Evolutionary conservation across 2,888 invertebrate species (phyloP).

Genomic region (Meloe dianella): DNA sequence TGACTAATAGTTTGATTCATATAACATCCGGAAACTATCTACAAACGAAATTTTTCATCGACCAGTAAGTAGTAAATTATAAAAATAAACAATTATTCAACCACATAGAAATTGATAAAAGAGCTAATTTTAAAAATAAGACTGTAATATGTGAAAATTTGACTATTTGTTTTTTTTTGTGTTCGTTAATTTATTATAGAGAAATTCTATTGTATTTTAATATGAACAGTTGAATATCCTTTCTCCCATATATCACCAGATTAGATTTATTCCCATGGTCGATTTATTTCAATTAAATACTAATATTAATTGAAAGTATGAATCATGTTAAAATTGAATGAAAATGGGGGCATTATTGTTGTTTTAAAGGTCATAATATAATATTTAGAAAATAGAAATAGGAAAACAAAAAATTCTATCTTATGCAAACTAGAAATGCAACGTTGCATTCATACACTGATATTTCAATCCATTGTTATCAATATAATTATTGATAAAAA

Average conservation of each 20-base stretch:
- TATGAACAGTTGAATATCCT: conserved; percentile 3
- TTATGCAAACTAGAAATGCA: neutral
- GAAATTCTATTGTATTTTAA: neutral
- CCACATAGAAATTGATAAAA: too few species aligned
- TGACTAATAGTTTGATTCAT: conserved; percentile 5
- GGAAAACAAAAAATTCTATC: too few species aligned
- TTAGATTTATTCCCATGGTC: conserved; percentile 1
- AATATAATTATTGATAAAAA: neutral
- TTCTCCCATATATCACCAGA: neutral
- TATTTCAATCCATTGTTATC: neutral
- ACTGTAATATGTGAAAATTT: too few species aligned
- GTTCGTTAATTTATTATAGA: too few species aligned
- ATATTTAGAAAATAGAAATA: neutral
- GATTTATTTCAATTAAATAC: conserved; percentile 9
- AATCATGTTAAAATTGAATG: neutral
- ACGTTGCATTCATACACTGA: neutral
- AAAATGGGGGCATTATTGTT: neutral
- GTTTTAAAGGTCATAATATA: conserved; percentile 2
- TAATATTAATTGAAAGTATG: conserved; percentile 9
- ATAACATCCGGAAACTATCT: conserved; percentile 12
- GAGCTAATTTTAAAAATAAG: too few species aligned
- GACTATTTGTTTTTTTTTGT: too few species aligned
- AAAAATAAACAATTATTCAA: too few species aligned
- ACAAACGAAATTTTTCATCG: too few species aligned
- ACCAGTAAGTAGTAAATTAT: too few species aligned